Percentiles rank a stretch among this genome's conserved stretches.
Evolutionary conservation across 2,113 vertebrate genomes (phyloP).

Genomic region (Pluvialis apricaria): DNA sequence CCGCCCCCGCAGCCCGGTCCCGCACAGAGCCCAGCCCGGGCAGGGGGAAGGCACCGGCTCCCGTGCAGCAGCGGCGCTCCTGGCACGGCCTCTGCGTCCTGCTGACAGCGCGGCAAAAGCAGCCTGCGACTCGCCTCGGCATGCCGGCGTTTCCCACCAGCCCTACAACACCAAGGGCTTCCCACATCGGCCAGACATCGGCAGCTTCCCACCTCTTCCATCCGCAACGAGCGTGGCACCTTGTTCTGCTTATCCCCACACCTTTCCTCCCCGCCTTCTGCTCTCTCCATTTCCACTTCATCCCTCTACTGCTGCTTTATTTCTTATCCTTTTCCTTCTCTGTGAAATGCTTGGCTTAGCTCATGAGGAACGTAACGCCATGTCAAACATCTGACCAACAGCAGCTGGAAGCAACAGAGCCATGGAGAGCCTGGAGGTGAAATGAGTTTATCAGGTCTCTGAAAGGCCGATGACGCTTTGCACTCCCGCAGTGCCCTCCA

Average conservation of each 20-base stretch:
- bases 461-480: neutral
- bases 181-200: neutral
- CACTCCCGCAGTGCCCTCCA: too few relatives aligned
- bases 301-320: neutral
- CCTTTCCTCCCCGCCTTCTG: neutral
- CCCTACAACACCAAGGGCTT: accelerated
- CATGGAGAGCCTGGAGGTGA: accelerated
- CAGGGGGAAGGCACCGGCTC: neutral
- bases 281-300: accelerated
- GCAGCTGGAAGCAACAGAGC: neutral
- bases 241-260: neutral
- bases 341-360: neutral
- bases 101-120: neutral
- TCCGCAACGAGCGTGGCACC: accelerated
- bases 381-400: too few relatives aligned
- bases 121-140: neutral
- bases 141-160: neutral
- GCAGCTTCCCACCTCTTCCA: neutral
- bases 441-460: neutral
- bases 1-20: neutral
- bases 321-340: too few relatives aligned
- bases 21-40: neutral
- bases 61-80: neutral
- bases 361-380: accelerated
- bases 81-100: neutral